phyloP scores from a whole-genome alignment of 2,888 invertebrate species.

The Stegophylla sp. region DNA sequence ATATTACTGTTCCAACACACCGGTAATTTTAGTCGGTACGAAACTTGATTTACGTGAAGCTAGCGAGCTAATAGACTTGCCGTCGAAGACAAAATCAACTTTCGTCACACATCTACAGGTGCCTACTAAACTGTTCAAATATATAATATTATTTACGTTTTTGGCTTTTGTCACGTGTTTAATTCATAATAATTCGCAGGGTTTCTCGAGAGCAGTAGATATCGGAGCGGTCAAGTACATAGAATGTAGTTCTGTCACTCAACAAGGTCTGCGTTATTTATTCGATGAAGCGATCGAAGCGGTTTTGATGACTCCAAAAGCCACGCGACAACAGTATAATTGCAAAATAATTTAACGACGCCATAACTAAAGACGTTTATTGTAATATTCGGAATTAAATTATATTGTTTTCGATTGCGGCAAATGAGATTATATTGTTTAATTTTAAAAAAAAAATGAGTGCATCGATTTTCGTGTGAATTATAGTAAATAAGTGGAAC shows the following conservation, averaged over 20 bases:
- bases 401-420: too few species aligned
- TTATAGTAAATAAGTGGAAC: too few species aligned
- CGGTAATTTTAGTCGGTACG: constrained; percentile 97
- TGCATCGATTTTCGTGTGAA: too few species aligned
- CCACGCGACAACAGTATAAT: constrained; percentile 85
- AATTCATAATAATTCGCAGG: constrained; percentile 68
- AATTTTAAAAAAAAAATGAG: too few species aligned
- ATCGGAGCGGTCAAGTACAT: constrained; percentile 96
- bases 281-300: constrained; percentile 99
- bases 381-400: too few species aligned
- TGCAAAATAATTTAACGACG: constrained; percentile 78
- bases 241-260: constrained; percentile 96
- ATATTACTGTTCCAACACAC: constrained; percentile 98
- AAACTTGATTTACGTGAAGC: constrained; percentile 97
- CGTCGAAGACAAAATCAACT: constrained; percentile 94
- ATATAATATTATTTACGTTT: neutral
- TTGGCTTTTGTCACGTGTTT: neutral
- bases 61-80: constrained; percentile 93
- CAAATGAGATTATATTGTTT: too few species aligned
- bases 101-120: constrained; percentile 97
- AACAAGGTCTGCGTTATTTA: constrained; percentile 96
- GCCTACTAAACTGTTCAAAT: constrained; percentile 60
- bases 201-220: constrained; percentile 94
- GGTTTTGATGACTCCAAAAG: constrained; percentile 91
- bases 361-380: too few species aligned